A percentile compares a stretch with the other conserved stretches of the same genome.
Conservation (phyloP, 2,797 vertebrate species). For the Lindbergichthys nudifrons region DNA sequence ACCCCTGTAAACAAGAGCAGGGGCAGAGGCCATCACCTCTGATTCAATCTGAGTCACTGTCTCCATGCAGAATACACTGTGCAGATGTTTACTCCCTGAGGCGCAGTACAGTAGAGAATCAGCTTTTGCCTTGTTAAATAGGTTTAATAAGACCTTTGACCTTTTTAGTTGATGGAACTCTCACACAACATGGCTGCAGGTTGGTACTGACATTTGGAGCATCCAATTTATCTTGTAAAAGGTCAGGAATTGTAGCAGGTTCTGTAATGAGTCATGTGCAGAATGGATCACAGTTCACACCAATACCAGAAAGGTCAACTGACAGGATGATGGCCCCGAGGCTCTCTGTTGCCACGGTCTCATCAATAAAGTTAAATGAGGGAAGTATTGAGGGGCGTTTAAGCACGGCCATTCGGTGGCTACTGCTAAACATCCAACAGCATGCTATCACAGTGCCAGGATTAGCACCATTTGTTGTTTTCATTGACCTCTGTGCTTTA, state of each 20-base stretch:
- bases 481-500: neutral
- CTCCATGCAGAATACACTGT: slow-evolving; percentile 26
- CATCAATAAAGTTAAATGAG: slow-evolving; percentile 54
- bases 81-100: slow-evolving; percentile 16
- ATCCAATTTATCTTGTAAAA: slow-evolving; percentile 75
- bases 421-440: neutral
- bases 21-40: slow-evolving; percentile 21
- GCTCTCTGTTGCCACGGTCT: slow-evolving; percentile 36
- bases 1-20: neutral
- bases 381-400: slow-evolving; percentile 15
- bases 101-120: slow-evolving; percentile 44
- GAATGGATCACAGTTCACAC: slow-evolving; percentile 74
- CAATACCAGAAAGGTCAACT: slow-evolving; percentile 77
- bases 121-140: slow-evolving; percentile 47
- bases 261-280: slow-evolving; percentile 69
- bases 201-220: slow-evolving; percentile 74
- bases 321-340: slow-evolving; percentile 32
- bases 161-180: slow-evolving; percentile 37
- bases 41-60: slow-evolving; percentile 52
- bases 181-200: slow-evolving; percentile 53
- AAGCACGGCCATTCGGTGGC: neutral
- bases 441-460: neutral
- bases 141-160: slow-evolving; percentile 45
- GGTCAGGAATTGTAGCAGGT: slow-evolving; percentile 73
- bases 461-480: slow-evolving; percentile 14